Percentiles rank a stretch among this genome's conserved stretches.
Conservation (phyloP, 2,888 invertebrate genomes). For the Pandemis heparana region DNA sequence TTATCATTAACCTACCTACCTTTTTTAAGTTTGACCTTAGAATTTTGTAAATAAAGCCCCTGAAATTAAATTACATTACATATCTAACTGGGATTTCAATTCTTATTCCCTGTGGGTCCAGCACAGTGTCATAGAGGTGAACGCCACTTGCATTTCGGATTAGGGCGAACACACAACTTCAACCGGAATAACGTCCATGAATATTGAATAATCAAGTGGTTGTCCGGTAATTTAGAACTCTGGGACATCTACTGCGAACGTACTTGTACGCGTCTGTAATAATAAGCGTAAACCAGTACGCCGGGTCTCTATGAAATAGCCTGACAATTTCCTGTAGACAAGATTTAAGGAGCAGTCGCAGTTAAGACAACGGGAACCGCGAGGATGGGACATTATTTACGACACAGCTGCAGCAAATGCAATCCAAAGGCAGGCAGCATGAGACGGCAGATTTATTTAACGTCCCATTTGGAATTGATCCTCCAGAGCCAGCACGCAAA, state of each 20-base stretch:
- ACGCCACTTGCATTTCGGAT: conserved; percentile 39
- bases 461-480: conserved; percentile 59
- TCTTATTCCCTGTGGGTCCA: conserved; percentile 34
- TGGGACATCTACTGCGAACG: neutral
- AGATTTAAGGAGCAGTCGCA: conserved; percentile 39
- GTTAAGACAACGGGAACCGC: conserved; percentile 46
- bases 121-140: conserved; percentile 35
- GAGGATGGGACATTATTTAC: conserved; percentile 57
- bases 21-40: neutral
- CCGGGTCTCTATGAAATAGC: conserved; percentile 18
- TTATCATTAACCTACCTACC: too few species aligned
- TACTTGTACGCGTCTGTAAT: too few species aligned
- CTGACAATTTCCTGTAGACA: conserved; percentile 34
- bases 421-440: conserved; percentile 58
- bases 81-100: conserved; percentile 15
- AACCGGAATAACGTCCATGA: conserved; percentile 33
- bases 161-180: conserved; percentile 28
- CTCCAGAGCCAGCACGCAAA: conserved; percentile 53
- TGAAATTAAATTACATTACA: neutral
- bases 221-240: conserved; percentile 15
- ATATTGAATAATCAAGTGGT: conserved; percentile 40
- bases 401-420: conserved; percentile 62
- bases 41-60: neutral
- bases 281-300: neutral
- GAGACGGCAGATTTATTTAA: conserved; percentile 62